Percentiles rank a stretch among this genome's conserved stretches.
Evolutionary conservation across 2,888 invertebrate species (phyloP).

Genomic region (Liopterus haemorrhoidalis): DNA sequence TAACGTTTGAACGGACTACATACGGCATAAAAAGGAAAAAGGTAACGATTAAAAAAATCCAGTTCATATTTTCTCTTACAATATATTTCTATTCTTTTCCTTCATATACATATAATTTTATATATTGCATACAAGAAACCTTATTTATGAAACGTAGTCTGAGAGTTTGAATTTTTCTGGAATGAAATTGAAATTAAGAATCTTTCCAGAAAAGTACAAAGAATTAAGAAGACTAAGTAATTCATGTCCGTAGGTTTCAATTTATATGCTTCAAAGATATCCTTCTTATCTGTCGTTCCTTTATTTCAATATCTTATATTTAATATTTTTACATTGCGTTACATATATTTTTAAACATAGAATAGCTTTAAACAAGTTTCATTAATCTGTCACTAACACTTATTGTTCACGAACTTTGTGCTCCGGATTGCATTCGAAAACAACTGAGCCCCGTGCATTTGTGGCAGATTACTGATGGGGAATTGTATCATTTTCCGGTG

Average conservation of each 20-base stretch:
- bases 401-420: constrained; percentile 38
- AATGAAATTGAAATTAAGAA: constrained; percentile 9
- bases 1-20: too few species aligned
- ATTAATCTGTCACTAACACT: constrained; percentile 36
- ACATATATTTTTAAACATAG: constrained; percentile 44
- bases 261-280: constrained; percentile 15
- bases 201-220: constrained; percentile 15
- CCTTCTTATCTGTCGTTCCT: too few species aligned
- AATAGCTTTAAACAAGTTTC: constrained; percentile 35
- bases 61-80: too few species aligned
- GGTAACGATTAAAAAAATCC: too few species aligned
- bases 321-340: constrained; percentile 44
- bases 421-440: constrained; percentile 49
- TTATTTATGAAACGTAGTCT: constrained; percentile 11
- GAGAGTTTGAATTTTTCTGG: constrained; percentile 16
- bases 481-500: constrained; percentile 43
- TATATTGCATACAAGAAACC: constrained; percentile 21
- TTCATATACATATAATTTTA: constrained; percentile 18
- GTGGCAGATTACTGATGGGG: constrained; percentile 46
- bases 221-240: constrained; percentile 12
- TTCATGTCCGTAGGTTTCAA: constrained; percentile 20
- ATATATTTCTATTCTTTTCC: constrained; percentile 23
- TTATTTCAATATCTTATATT: constrained; percentile 36
- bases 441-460: constrained; percentile 54
- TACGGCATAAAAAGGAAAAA: too few species aligned